phyloP scores from a whole-genome alignment of 2,797 vertebrate genomes.

The Rhinichthys osculus region DNA sequence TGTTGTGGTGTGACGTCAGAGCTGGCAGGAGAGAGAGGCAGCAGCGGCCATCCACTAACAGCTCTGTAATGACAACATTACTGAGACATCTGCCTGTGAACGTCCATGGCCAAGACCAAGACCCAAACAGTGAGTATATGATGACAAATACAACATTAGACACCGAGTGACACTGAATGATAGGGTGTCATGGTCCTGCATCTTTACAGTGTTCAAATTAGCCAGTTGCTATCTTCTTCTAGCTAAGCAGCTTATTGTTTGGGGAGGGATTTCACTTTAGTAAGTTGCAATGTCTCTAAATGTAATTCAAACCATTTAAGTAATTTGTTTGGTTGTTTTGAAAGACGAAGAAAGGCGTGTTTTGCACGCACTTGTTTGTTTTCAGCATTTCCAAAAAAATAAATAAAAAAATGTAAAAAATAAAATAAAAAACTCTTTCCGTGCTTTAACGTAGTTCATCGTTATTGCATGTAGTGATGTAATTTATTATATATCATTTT shows the following conservation, averaged over 20 bases:
- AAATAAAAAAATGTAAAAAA: no score
- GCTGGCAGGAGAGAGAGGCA: constrained; percentile 84
- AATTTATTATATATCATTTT: not conserved
- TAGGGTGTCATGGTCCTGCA: not conserved
- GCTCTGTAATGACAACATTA: constrained; percentile 84
- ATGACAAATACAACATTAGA: not conserved
- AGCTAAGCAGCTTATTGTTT: constrained; percentile 44
- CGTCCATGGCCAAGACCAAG: constrained; percentile 93
- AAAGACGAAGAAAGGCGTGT: not conserved
- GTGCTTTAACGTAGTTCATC: not conserved
- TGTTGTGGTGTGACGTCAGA: constrained; percentile 87
- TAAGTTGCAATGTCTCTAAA: not conserved
- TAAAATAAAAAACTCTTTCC: not conserved
- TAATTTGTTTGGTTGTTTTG: not conserved
- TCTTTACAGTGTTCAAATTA: constrained; percentile 42
- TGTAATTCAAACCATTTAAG: not conserved
- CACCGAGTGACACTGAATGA: not conserved
- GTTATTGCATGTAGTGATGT: not conserved
- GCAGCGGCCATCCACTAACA: constrained; percentile 82
- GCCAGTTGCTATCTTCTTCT: constrained; percentile 19
- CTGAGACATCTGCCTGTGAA: constrained; percentile 81
- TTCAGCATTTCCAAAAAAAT: not conserved
- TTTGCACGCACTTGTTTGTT: not conserved
- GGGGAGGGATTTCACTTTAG: constrained; percentile 23
- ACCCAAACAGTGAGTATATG: constrained; percentile 86